Percentiles rank a stretch among this genome's conserved stretches.
phyloP scores from a whole-genome alignment of 2,888 invertebrate genomes.

The Mechanitis messenoides region DNA sequence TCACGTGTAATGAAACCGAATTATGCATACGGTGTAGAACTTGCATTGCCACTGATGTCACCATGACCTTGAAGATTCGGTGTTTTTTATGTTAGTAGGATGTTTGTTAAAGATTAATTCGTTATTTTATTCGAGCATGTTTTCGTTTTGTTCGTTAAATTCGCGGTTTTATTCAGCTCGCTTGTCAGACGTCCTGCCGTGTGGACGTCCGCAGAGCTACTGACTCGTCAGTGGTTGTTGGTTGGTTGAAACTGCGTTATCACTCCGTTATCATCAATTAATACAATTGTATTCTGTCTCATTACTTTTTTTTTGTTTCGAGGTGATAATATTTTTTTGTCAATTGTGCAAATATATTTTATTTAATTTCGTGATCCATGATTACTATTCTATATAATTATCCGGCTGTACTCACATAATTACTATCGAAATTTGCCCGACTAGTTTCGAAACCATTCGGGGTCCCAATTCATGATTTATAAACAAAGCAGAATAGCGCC shows the following conservation, averaged over 20 bases:
- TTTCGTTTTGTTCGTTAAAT: conserved; percentile 55
- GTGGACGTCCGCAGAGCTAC: conserved; percentile 61
- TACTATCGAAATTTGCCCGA: no score
- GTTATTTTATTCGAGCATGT: conserved; percentile 30
- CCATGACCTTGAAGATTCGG: conserved; percentile 14
- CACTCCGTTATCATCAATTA: conserved; percentile 49
- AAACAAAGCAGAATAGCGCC: no score
- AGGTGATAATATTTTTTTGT: conserved; percentile 18
- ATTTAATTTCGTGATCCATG: no score
- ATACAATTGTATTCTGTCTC: conserved; percentile 37
- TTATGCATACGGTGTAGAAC: conserved; percentile 52
- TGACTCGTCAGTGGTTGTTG: conserved; percentile 36
- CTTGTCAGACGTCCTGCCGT: conserved; percentile 50
- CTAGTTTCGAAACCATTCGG: no score
- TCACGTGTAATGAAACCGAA: conserved; percentile 55
- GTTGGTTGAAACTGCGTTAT: conserved; percentile 45
- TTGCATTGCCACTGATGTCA: conserved; percentile 34
- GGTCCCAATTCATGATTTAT: no score
- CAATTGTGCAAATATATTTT: conserved; percentile 1
- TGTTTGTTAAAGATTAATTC: conserved; percentile 3
- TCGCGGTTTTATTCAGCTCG: conserved; percentile 39
- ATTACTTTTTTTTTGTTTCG: conserved; percentile 23
- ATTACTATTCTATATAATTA: no score
- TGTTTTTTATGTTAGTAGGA: not conserved
- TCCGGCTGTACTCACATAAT: no score